Conservation (phyloP, 2,797 vertebrate species). For the Hafferia zeledoni region DNA sequence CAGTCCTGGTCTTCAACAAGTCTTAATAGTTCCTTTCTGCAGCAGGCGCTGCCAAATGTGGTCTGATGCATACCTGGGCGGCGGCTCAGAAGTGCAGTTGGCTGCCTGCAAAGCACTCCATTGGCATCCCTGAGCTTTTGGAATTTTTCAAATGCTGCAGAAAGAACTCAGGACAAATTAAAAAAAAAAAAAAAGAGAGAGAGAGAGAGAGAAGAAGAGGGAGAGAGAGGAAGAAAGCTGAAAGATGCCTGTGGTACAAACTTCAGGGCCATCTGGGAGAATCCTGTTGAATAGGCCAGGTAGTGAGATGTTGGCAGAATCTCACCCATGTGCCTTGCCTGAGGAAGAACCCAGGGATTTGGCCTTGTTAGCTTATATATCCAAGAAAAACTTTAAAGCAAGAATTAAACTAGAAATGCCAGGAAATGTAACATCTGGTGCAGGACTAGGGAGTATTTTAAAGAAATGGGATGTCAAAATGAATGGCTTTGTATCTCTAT, state of each 20-base stretch:
- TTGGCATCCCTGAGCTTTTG: background rate
- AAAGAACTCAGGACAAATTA: background rate
- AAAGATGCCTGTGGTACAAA: background rate
- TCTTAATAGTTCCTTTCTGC: conserved; percentile 37
- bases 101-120: conserved; percentile 33
- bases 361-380: background rate
- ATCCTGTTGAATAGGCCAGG: background rate
- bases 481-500: background rate
- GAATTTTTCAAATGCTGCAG: conserved; percentile 15
- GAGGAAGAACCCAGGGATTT: background rate
- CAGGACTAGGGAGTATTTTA: conserved; percentile 17
- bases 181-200: no score
- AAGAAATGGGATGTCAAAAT: conserved; percentile 28
- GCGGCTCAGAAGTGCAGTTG: conserved; percentile 34
- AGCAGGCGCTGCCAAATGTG: conserved; percentile 50
- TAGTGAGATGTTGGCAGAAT: background rate
- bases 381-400: background rate
- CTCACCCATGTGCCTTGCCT: background rate
- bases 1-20: conserved; percentile 12
- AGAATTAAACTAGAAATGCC: background rate
- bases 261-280: background rate
- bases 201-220: background rate
- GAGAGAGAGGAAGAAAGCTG: background rate
- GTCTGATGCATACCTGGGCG: conserved; percentile 34
- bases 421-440: conserved; percentile 4